phyloP scores from a whole-genome alignment of 2,888 invertebrate species.

The Boloria selene region DNA sequence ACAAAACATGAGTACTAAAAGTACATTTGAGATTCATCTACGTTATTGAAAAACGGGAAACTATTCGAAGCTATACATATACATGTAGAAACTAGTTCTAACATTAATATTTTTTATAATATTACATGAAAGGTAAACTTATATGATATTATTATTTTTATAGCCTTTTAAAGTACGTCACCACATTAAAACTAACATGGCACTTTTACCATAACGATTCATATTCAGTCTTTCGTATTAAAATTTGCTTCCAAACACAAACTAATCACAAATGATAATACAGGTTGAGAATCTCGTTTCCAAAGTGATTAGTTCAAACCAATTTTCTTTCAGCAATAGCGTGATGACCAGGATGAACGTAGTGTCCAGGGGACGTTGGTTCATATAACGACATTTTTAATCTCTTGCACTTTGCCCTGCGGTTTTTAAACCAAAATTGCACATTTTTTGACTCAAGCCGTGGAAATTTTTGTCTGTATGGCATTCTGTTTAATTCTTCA shows the following conservation, averaged over 20 bases:
- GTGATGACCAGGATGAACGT: constrained; percentile 80
- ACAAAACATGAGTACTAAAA: constrained; percentile 59
- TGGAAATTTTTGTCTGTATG: constrained; percentile 98
- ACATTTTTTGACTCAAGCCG: constrained; percentile 99
- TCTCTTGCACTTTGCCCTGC: constrained; percentile 98
- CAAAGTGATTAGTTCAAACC: constrained; percentile 54
- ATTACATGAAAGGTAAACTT: neutral
- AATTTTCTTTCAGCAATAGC: constrained; percentile 80
- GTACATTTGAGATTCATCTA: constrained; percentile 70
- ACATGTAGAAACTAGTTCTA: constrained; percentile 25
- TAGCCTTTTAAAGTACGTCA: constrained; percentile 37
- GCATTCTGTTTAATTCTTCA: constrained; percentile 97
- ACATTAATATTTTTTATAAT: constrained; percentile 20
- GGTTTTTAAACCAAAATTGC: constrained; percentile 99
- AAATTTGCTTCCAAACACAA: constrained; percentile 49
- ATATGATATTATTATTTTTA: constrained; percentile 24
- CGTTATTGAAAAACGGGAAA: constrained; percentile 52
- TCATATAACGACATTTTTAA: constrained; percentile 95
- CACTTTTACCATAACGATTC: constrained; percentile 73
- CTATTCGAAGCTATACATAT: constrained; percentile 50
- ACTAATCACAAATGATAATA: constrained; percentile 32
- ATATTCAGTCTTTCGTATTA: constrained; percentile 74
- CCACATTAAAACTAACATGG: constrained; percentile 76
- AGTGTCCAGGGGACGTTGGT: constrained; percentile 85
- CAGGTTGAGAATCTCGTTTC: constrained; percentile 6